Base-by-base conservation (phyloP, 2,888 invertebrate genomes). In the Cryptophagus acutangulus region DNA sequence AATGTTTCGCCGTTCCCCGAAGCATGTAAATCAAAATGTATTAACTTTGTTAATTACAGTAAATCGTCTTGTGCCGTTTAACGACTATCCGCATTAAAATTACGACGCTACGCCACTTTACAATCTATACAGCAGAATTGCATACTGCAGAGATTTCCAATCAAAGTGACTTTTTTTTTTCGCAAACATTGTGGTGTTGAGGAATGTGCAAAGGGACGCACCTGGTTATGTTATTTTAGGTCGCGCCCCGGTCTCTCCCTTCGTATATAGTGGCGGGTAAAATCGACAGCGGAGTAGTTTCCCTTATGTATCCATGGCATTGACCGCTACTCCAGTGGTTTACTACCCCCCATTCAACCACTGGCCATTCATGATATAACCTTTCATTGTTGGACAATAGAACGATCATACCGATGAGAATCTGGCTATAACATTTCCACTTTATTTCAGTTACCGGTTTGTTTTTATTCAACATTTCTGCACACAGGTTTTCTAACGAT, bases 31-130 rank as follows among this genome's bases (percentile, higher is more conserved):
- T n/a, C n/a, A n/a, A n/a, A n/a, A n/a, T n/a, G n/a, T n/a, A n/a
- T n/a, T n/a, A n/a, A n/a, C n/a, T n/a, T 57, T 53, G 53, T 58
- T 60, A 60, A 59, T 60, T 60, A 60, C 55, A 53, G 55, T 45
- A 57, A 59, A 59, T 57, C 55, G 59, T 55, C 52, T 58, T 52
- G 49, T 53, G 38, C 46, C 47, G 48, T 52, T 61, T 61, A 59
- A 62, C 57, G 59, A 61, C 57, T 57, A 51, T 51, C 51, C 57
- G 57, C 55, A 55, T 60, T 57, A 58, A 57, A 51, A 49, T 61
- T 58, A 61, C 58, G 59, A 60, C 58, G 51, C 49, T 48, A 60
- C 51, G 57, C 54, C 49, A 48, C 49, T 54, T 53, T 51, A 52
- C 38, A 48, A 48, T 43, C 43, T 39, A 38, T 43, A 31, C 31